Conservation (phyloP, 2,113 vertebrate species). For the Cettia cetti region DNA sequence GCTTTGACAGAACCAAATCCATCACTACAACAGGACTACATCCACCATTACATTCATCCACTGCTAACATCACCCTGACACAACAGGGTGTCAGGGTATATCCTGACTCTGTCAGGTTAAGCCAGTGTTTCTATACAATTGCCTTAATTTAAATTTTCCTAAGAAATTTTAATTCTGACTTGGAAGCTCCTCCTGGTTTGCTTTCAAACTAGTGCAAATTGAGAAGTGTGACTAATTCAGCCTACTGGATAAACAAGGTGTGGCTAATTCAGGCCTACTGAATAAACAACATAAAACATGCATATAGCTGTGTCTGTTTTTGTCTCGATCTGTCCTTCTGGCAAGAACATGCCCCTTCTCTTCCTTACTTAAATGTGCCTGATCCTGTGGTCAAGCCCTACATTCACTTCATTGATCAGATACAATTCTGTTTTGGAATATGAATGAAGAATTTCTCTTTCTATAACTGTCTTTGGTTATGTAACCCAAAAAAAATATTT, state of each 20-base stretch:
- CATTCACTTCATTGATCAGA: not conserved
- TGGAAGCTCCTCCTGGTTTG: not conserved
- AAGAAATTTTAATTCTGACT: not conserved
- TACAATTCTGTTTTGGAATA: not conserved
- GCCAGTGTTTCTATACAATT: not conserved
- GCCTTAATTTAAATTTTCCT: not conserved
- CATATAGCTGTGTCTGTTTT: not conserved
- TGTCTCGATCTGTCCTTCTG: not conserved
- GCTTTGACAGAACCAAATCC: not conserved
- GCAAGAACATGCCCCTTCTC: not conserved
- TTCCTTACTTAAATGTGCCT: not conserved
- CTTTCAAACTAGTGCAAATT: not conserved
- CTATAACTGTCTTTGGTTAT: not conserved
- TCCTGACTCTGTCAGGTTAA: not conserved
- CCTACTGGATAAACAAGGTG: not conserved
- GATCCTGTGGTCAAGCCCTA: not conserved
- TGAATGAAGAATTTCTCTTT: not conserved
- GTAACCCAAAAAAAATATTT: no score
- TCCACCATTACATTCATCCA: accelerated
- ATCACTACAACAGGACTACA: not conserved
- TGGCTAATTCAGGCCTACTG: not conserved
- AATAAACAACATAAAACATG: not conserved
- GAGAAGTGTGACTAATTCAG: not conserved
- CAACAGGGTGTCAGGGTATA: not conserved
- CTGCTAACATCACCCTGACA: not conserved